Evolutionary conservation across 1,140 invertebrate species (phyloP), one percentile per base, ranked within the genome.

Genomic region (Drosophila pachea): DNA sequence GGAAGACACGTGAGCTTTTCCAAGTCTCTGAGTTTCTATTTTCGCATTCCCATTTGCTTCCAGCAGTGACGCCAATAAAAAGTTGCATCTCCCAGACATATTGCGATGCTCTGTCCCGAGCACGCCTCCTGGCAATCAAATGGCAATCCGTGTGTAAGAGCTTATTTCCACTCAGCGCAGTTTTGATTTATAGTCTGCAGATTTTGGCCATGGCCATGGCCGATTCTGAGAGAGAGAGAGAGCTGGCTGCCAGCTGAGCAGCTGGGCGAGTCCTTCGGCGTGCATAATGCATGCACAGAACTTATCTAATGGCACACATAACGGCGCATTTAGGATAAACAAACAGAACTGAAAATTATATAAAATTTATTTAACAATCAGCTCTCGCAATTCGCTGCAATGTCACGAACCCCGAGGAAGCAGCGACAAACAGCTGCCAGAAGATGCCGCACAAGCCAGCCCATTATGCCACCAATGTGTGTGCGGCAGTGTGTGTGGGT

Each of bases 291-390:
- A 33, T n/a, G 36, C 42, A 36, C 33, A 7, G 32, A 22, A 3
- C 22, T 50, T 50, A 56, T 68, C 31, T 36, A 68, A 68, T 63
- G 42, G 33, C 52, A 36, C 35, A 29, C 54, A 56, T 43, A 56
- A 42, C 50, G 16, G 12, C 4, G 7, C 47, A 32, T 53, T 52
- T 43, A 49, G 11, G 42, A 55, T 65, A 72, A 68, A 78, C 61
- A 82, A 71, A 38, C 22, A 52, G 12, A 64, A 50, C 7, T n/a
- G 36, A 60, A 63, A 84, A 68, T 70, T 64, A 65, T 62, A 67
- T 61, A 76, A 72, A 42, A 38, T 56, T 68, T 45, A 61, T 63
- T 65, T 61, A 32, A 64, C 68, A 79, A 71, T 76, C 60, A 66
- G 53, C 53, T 16, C 66, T 67, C 64, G 73, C 61, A 69, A 59